A percentile compares a stretch with the other conserved stretches of the same genome.
phyloP scores from a whole-genome alignment of 2,797 vertebrate genomes.

The Acrossocheilus wenchowensis region DNA sequence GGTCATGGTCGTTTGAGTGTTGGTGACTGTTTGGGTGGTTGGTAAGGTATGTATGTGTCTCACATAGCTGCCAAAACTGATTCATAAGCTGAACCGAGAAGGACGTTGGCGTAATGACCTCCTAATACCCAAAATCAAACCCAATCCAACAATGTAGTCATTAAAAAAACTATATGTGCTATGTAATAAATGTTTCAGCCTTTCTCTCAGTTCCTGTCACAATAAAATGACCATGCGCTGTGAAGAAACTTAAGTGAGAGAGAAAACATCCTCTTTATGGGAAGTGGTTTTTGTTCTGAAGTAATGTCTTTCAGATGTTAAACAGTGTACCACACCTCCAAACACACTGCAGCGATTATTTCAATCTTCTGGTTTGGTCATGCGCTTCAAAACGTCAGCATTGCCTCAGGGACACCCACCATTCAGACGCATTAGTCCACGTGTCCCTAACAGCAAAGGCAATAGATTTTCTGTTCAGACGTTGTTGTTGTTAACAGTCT shows the following conservation, averaged over 20 bases:
- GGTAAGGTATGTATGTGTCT: neutral
- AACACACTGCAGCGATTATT: conserved; percentile 51
- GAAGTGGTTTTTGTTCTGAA: conserved; percentile 55
- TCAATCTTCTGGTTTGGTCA: conserved; percentile 32
- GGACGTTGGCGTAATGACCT: conserved; percentile 7
- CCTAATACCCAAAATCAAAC: conserved; percentile 29
- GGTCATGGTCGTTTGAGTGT: neutral
- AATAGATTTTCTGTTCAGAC: conserved; percentile 27
- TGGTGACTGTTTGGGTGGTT: conserved; percentile 3
- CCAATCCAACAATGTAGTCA: conserved; percentile 20
- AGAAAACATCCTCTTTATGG: conserved; percentile 57
- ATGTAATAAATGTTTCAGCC: conserved; percentile 24
- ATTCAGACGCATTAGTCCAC: conserved; percentile 43
- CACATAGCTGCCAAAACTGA: neutral
- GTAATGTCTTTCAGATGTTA: conserved; percentile 64
- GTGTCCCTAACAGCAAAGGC: conserved; percentile 1
- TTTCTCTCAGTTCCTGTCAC: conserved; percentile 32
- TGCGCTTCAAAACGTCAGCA: conserved; percentile 17
- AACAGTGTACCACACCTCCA: conserved; percentile 48
- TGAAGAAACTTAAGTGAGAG: conserved; percentile 47
- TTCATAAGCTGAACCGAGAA: neutral
- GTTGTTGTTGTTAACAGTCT: neutral
- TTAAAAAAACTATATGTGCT: conserved; percentile 4
- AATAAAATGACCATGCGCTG: conserved; percentile 46
- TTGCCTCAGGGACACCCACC: conserved; percentile 29